phyloP scores from a whole-genome alignment of 1,140 invertebrate species.

The Subanguina moxae region DNA sequence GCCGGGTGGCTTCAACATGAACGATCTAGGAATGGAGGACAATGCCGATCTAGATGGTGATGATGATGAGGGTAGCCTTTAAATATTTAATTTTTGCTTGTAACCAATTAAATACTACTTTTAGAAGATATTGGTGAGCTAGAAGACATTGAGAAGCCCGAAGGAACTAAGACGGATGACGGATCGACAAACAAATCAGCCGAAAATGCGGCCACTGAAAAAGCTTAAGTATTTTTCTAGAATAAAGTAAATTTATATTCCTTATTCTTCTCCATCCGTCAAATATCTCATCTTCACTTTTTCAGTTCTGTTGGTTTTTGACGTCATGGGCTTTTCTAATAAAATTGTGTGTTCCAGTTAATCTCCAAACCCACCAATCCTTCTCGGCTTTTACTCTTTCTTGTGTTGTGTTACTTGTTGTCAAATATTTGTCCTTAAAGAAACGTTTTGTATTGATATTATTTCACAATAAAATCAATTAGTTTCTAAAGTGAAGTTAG shows the following conservation, averaged over 20 bases:
- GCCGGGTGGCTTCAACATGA: constrained; percentile 8
- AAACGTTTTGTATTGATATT: too few relatives aligned
- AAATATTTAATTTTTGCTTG: background rate
- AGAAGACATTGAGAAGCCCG: constrained; percentile 24
- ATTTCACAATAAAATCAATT: too few relatives aligned
- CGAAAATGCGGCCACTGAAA: background rate
- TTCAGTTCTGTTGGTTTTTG: background rate
- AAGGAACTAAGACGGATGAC: constrained; percentile 7
- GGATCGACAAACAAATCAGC: background rate
- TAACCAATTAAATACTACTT: background rate
- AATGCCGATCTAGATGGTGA: constrained; percentile 25
- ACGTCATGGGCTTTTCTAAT: background rate
- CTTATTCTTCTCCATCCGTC: background rate
- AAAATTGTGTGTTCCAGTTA: background rate
- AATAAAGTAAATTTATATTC: background rate
- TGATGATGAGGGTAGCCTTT: constrained; percentile 1
- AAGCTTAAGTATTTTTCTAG: background rate
- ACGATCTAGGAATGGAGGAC: constrained; percentile 33
- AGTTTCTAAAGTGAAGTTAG: too few relatives aligned
- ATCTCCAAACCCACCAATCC: too few relatives aligned
- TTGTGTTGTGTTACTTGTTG: constrained; percentile 1
- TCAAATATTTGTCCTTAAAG: background rate
- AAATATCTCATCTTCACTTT: constrained; percentile 5
- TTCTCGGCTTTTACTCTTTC: background rate
- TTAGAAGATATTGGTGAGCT: constrained; percentile 34